Conservation (phyloP, 2,888 invertebrate species). For the Lypha dubia region DNA sequence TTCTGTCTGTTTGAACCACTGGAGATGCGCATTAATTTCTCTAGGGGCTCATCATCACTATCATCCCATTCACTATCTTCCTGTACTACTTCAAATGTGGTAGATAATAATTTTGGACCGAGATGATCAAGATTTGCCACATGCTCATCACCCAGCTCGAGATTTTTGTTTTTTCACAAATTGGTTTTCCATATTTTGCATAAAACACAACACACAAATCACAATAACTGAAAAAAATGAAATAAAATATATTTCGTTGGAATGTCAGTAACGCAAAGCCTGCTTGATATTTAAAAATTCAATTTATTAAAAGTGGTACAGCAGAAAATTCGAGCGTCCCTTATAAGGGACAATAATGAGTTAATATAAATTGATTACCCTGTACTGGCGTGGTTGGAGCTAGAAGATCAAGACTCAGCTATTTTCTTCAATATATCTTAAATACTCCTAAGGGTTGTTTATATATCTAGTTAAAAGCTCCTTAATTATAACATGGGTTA, state of each 20-base stretch:
- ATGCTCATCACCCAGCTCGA: conserved; percentile 15
- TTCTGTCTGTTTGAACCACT: not conserved
- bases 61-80: conserved; percentile 28
- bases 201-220: conserved; percentile 12
- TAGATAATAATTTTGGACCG: conserved; percentile 38
- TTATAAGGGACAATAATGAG: conserved; percentile 6
- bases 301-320: conserved; percentile 10
- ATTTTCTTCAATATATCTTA: too few relatives aligned
- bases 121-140: conserved; percentile 34
- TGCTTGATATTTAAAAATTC: conserved; percentile 2
- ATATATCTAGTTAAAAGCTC: too few relatives aligned
- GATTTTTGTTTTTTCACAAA: not conserved
- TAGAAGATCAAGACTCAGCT: too few relatives aligned
- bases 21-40: conserved; percentile 18
- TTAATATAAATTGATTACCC: too few relatives aligned
- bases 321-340: conserved; percentile 1
- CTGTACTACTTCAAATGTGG: conserved; percentile 27
- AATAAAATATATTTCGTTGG: conserved; percentile 4
- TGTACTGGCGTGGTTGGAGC: too few relatives aligned
- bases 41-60: too few relatives aligned
- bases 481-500: too few relatives aligned
- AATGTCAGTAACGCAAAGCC: not conserved
- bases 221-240: conserved; percentile 8
- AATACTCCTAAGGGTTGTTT: too few relatives aligned
- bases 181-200: conserved; percentile 3